Evolutionary conservation across 1,140 invertebrate species (phyloP).

Genomic region (Mylabris phalerata): DNA sequence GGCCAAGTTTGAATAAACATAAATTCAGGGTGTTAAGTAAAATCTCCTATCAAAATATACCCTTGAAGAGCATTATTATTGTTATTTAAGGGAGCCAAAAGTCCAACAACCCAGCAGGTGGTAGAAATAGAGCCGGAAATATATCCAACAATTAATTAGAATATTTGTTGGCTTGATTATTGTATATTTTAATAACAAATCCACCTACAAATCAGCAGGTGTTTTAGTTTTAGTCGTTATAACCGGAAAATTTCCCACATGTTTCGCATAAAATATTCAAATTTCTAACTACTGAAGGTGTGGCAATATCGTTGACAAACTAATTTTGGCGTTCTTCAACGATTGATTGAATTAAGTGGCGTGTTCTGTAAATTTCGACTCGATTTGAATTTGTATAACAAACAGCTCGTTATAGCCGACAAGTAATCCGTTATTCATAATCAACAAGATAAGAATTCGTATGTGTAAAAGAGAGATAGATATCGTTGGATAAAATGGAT

Average conservation of each 20-base stretch:
- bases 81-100: no score
- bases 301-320: constrained; percentile 1
- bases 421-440: constrained; percentile 11
- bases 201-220: no score
- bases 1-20: neutral
- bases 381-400: neutral
- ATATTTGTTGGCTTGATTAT: no score
- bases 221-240: no score
- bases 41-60: neutral
- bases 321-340: neutral
- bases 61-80: no score
- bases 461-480: neutral
- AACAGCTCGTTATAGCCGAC: neutral
- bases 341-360: neutral
- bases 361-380: neutral
- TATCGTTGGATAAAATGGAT: constrained; percentile 13
- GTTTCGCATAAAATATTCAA: no score
- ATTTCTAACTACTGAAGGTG: neutral
- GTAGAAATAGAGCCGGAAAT: no score
- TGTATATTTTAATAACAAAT: no score
- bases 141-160: no score
- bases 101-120: no score
- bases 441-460: constrained; percentile 6
- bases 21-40: constrained; percentile 12
- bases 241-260: no score